phyloP scores from a whole-genome alignment of 2,888 invertebrate genomes.

The Synanthedon tipuliformis region DNA sequence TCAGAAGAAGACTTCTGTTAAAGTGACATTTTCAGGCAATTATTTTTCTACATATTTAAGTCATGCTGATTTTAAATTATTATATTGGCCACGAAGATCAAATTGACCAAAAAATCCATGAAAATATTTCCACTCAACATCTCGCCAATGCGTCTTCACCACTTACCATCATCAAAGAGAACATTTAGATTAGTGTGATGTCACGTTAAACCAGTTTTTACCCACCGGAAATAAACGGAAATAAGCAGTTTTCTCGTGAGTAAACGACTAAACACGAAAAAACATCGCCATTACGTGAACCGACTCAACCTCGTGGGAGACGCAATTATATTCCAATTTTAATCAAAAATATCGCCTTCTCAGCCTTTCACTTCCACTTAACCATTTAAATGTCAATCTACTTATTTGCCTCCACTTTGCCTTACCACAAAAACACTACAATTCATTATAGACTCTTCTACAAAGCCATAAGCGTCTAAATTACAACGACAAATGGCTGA shows the following conservation, averaged over 20 bases:
- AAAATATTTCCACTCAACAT: no score
- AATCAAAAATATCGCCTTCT: conserved; percentile 66
- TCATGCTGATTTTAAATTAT: no score
- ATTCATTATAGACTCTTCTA: conserved; percentile 18
- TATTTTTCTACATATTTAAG: no score
- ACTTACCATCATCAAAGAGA: background rate
- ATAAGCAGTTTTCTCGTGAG: conserved; percentile 44
- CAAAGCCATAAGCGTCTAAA: conserved; percentile 15
- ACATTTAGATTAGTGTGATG: background rate
- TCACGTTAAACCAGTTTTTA: background rate
- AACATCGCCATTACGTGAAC: conserved; percentile 41
- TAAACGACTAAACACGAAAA: conserved; percentile 44
- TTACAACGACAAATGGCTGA: conserved; percentile 13
- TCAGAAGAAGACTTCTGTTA: no score
- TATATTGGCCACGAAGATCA: no score
- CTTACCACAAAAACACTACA: conserved; percentile 22
- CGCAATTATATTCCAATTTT: conserved; percentile 70
- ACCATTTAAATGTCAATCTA: conserved; percentile 70
- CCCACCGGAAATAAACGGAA: conserved; percentile 28
- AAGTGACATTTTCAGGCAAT: no score
- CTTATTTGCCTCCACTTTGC: conserved; percentile 29
- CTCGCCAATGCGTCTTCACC: no score
- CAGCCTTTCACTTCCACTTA: conserved; percentile 68
- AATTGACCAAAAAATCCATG: no score
- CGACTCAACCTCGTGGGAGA: conserved; percentile 57